Evolutionary conservation across 2,797 vertebrate species (phyloP), one percentile per base, ranked within the genome.

Genomic region (Botia kubotai): DNA sequence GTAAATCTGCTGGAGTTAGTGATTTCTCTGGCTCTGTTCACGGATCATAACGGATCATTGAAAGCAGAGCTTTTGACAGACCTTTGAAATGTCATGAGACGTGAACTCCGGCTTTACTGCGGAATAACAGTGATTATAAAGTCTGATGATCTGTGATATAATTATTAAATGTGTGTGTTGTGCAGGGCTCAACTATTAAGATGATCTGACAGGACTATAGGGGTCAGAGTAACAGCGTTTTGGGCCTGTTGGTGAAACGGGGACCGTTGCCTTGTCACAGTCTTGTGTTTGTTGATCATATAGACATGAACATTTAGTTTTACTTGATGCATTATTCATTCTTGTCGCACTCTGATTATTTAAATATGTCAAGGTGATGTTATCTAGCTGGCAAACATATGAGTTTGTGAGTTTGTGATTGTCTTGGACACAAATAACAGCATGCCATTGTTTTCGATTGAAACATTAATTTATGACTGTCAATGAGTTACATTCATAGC

Each of bases 21-120:
- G 26, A 55, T 77, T 82, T 80, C 58, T 19, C 62, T 55, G 69
- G 53, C 67, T 75, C 26, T 62, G 53, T 80, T 33, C 16, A 26
- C 33, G 8, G 26, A 79, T 71, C 77, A 72, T 75, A 58, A 75
- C 33, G 36, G 83, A 75, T 86, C 82, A 81, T 65, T 65, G 72
- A 69, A 21, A 74, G 75, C 52, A 23, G 60, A 62, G 85, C 55
- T 73, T 79, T 46, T 68, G 39, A 48, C 17, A 12, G 57, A 29
- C 21, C 21, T 29, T 26, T 70, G 26, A 70, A 69, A 57, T 29
- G 60, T 63, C 26, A 16, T 52, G 17, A 52, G 4, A 52, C 2
- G 5, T 63, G 6, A 63, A 62, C 2, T 52, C 50, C 17, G 50
- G 36, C 36, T 39, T 12, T 55, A n/a, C 53, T 55, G 10, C 36